These are phyloP conservation scores for Sebastes paucispinis DNA, from an alignment of 2,797 vertebrate genomes.

Conservation along the genomic window DNA sequence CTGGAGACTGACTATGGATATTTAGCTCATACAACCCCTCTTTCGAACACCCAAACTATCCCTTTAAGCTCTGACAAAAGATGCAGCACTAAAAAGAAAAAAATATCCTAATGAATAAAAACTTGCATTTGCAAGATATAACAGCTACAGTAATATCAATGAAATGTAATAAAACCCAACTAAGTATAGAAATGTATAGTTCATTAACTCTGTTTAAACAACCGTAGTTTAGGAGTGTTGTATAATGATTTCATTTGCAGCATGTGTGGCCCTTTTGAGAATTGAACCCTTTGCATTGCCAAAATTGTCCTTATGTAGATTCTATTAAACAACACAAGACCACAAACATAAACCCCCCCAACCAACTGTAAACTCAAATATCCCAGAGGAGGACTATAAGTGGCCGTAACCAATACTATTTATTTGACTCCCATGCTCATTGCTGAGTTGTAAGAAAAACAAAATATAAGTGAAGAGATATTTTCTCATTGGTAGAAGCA, in stretches of 20 bases:
- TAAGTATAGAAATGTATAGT: not conserved
- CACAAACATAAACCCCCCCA: constrained; percentile 39
- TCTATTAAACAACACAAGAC: constrained; percentile 25
- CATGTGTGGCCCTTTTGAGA: constrained; percentile 1
- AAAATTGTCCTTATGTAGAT: constrained; percentile 13
- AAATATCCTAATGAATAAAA: not conserved
- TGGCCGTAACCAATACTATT: constrained; percentile 38
- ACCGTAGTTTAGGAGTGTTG: constrained; percentile 2
- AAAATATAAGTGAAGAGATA: constrained; percentile 37
- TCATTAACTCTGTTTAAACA: not conserved
- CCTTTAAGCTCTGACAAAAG: not conserved
- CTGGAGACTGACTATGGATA: too few species aligned
- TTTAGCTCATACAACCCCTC: too few species aligned
- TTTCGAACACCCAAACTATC: too few species aligned
- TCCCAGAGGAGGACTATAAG: constrained; percentile 40
- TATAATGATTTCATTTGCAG: constrained; percentile 10
- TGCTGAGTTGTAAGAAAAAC: constrained; percentile 47
- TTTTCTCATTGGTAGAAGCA: constrained; percentile 29
- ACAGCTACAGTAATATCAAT: not conserved
- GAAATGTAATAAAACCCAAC: not conserved
- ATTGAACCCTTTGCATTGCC: not conserved
- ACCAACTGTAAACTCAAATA: constrained; percentile 44
- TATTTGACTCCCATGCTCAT: constrained; percentile 40
- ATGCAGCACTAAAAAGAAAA: not conserved
- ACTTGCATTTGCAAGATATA: not conserved